phyloP scores from a whole-genome alignment of 2,888 invertebrate genomes.

The Xanthostigma xanthostigma region DNA sequence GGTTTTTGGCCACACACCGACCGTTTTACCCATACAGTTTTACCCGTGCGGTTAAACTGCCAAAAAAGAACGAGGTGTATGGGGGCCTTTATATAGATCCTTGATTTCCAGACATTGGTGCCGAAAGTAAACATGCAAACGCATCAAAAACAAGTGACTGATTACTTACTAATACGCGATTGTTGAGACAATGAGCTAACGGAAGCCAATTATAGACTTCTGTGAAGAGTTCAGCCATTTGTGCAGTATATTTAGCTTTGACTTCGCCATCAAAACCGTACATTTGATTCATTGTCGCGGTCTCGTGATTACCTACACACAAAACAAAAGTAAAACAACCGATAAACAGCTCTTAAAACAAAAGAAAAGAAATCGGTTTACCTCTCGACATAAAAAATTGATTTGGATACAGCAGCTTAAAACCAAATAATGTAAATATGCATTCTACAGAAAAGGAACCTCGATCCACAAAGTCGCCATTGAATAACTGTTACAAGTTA shows the following conservation, averaged over 20 bases:
- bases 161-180: slow-evolving; percentile 49
- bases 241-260: slow-evolving; percentile 81
- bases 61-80: too few species aligned
- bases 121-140: not conserved
- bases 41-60: too few species aligned
- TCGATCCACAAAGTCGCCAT: slow-evolving; percentile 98
- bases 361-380: slow-evolving; percentile 28
- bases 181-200: slow-evolving; percentile 87
- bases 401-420: slow-evolving; percentile 88
- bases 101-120: too few species aligned
- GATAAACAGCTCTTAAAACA: slow-evolving; percentile 5
- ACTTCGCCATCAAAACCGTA: slow-evolving; percentile 99
- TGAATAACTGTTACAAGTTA: slow-evolving; percentile 54
- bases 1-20: too few species aligned
- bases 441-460: slow-evolving; percentile 99
- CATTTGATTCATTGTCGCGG: slow-evolving; percentile 97
- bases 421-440: slow-evolving; percentile 93
- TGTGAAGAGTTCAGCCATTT: slow-evolving; percentile 96
- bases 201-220: slow-evolving; percentile 98
- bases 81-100: too few species aligned
- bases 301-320: slow-evolving; percentile 88
- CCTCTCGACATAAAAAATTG: slow-evolving; percentile 97
- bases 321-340: slow-evolving; percentile 7
- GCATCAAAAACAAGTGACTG: not conserved
- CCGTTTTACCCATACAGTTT: too few species aligned